Percentiles rank a stretch among this genome's conserved stretches.
phyloP scores from a whole-genome alignment of 2,888 invertebrate species.

The Eupithecia pulchellata region DNA sequence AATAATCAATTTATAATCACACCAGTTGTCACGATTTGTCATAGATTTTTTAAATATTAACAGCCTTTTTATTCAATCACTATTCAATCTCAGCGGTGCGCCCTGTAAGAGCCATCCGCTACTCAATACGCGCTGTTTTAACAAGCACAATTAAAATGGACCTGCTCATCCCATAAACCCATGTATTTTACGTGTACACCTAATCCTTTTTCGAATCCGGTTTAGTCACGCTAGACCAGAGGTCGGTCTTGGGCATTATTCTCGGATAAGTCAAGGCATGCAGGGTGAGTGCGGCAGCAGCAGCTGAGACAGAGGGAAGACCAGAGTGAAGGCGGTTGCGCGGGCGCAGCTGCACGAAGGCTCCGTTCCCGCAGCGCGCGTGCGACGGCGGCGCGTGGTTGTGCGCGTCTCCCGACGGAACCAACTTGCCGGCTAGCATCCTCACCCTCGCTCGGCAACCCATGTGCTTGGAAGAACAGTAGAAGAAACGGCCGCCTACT shows the following conservation, averaged over 20 bases:
- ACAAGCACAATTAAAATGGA: neutral
- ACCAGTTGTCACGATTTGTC: neutral
- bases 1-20: neutral
- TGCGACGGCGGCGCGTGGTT: conserved; percentile 80
- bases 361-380: conserved; percentile 80
- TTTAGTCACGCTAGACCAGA: conserved; percentile 68
- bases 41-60: neutral
- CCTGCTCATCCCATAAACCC: neutral
- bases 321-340: conserved; percentile 51
- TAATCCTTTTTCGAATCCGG: conserved; percentile 72
- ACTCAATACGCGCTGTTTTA: neutral
- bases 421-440: conserved; percentile 70
- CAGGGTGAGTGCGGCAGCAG: conserved; percentile 67
- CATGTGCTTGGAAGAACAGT: conserved; percentile 81
- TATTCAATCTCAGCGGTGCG: neutral
- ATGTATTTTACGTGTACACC: neutral
- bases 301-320: conserved; percentile 59
- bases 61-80: neutral
- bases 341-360: conserved; percentile 79
- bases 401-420: conserved; percentile 74
- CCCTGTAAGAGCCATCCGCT: neutral
- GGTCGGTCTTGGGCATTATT: conserved; percentile 75
- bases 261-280: conserved; percentile 74
- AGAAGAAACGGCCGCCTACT: conserved; percentile 81
- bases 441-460: conserved; percentile 78